phyloP scores from a whole-genome alignment of 1,140 invertebrate genomes.

The Drosophila lowei region DNA sequence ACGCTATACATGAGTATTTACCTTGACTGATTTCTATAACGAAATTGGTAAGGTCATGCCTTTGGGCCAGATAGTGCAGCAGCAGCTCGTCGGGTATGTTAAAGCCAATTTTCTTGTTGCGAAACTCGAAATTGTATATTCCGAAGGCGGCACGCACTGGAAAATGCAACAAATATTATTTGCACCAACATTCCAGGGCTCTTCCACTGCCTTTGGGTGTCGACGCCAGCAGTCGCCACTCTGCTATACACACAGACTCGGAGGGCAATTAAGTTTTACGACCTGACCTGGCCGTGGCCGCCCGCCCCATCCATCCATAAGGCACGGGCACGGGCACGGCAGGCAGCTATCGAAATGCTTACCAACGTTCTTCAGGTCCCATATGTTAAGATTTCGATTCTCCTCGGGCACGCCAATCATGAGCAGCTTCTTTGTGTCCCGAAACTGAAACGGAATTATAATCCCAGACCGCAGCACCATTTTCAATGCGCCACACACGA shows the following conservation, averaged over 20 bases:
- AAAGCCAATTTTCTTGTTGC: conserved; percentile 81
- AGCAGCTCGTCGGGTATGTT: conserved; percentile 79
- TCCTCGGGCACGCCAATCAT: conserved; percentile 80
- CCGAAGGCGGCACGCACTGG: conserved; percentile 78
- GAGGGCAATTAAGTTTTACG: conserved; percentile 55
- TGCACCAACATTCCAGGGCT: conserved; percentile 1
- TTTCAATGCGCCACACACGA: conserved; percentile 76
- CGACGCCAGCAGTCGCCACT: no score
- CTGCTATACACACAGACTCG: conserved; percentile 22
- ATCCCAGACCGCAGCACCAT: conserved; percentile 81
- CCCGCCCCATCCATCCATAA: conserved; percentile 1
- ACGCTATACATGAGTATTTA: conserved; percentile 45
- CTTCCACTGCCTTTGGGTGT: no score
- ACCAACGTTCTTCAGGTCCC: conserved; percentile 82
- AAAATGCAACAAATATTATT: conserved; percentile 16
- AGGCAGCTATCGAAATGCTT: conserved; percentile 21
- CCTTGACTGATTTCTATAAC: conserved; percentile 82
- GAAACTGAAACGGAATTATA: conserved; percentile 82
- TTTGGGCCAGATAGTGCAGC: conserved; percentile 76
- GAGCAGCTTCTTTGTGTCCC: conserved; percentile 77
- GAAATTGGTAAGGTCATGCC: conserved; percentile 81
- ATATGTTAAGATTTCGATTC: conserved; percentile 78
- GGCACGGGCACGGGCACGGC: not conserved
- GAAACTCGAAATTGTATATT: conserved; percentile 81
- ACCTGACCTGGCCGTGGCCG: conserved; percentile 37